These are phyloP conservation scores for Camponotus floridanus DNA, from an alignment of 1,140 invertebrate species.

Conservation along the genomic window DNA sequence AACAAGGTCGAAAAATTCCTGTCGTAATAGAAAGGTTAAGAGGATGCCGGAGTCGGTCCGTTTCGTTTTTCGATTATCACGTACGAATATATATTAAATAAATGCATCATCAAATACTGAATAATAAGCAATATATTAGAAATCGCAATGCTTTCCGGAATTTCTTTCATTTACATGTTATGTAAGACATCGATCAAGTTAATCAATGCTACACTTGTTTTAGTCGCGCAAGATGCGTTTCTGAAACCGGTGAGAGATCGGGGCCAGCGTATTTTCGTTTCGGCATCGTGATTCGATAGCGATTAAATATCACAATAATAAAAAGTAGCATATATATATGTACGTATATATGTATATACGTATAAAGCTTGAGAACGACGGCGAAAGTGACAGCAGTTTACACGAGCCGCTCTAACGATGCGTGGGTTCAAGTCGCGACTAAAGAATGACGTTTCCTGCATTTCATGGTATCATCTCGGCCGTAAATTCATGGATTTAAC, in stretches of 20 bases:
- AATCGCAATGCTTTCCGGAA: not conserved
- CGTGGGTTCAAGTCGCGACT: not conserved
- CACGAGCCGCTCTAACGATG: not conserved
- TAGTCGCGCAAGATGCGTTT: constrained; percentile 53
- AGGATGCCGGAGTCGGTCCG: no score
- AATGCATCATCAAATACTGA: not conserved
- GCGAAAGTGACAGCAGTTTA: constrained; percentile 52
- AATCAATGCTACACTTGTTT: constrained; percentile 66
- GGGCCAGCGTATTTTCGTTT: not conserved
- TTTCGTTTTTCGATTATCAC: not conserved
- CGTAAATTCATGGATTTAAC: constrained; percentile 21
- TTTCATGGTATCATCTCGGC: not conserved
- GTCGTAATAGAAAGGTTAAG: not conserved
- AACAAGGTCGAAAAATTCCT: not conserved
- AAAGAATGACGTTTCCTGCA: not conserved
- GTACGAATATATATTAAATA: not conserved
- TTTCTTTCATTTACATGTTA: constrained; percentile 69
- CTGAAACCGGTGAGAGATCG: not conserved
- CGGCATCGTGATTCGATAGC: not conserved
- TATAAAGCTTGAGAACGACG: constrained; percentile 5
- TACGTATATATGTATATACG: not conserved
- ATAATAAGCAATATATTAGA: not conserved
- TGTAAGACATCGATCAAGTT: constrained; percentile 75
- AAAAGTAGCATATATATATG: not conserved
- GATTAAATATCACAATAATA: not conserved